A percentile compares a stretch with the other conserved stretches of the same genome.
These are phyloP conservation scores for Amorpha juglandis DNA, from an alignment of 2,888 invertebrate genomes.

Conservation along the genomic window DNA sequence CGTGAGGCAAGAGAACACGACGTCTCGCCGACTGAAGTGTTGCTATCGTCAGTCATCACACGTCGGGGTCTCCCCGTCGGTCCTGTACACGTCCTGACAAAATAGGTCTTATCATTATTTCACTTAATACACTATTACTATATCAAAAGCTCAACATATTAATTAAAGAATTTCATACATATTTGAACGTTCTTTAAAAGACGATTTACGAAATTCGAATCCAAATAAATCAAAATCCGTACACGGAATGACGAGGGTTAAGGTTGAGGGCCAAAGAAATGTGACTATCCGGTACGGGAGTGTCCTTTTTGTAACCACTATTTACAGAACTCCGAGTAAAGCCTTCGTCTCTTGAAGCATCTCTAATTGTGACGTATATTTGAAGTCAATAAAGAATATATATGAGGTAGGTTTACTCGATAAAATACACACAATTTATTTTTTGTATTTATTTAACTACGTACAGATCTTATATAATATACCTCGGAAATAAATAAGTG, in stretches of 20 bases:
- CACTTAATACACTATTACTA: no score
- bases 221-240: neutral
- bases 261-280: neutral
- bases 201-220: neutral
- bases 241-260: neutral
- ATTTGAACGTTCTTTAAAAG: neutral
- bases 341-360: neutral
- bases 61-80: no score
- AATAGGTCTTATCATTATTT: no score
- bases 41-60: no score
- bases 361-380: neutral
- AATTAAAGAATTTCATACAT: neutral
- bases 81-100: no score
- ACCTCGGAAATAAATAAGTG: no score
- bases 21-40: no score
- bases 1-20: no score
- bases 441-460: no score
- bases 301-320: conserved; percentile 10
- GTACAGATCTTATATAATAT: no score
- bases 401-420: no score
- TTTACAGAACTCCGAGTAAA: neutral
- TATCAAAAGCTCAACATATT: neutral
- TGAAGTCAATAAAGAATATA: neutral
- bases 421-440: no score
- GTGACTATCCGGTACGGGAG: conserved; percentile 4